Base-by-base conservation (phyloP, 2,113 vertebrate species). In the Nansenia antarctica region DNA sequence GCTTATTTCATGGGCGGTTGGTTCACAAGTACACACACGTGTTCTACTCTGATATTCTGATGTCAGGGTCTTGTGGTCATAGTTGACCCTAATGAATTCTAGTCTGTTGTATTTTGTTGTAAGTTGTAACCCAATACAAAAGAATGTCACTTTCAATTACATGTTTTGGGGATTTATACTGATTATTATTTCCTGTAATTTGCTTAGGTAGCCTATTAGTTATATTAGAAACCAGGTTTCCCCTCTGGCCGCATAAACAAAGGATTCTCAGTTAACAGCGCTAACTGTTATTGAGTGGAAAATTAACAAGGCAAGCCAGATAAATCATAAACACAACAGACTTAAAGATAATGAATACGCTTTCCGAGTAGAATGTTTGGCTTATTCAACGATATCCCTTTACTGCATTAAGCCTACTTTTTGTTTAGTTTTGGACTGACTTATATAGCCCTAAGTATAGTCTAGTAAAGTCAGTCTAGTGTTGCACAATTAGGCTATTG, bases 1-100 rank as follows among this genome's bases (percentile, higher is more conserved):
- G 81, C 42, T 42, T 45, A 70, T 35, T 35, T 32, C 31, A 60
- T 60, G n/a, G 18, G n/a, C 9, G 31, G n/a, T 7, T 60, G 58
- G 58, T 60, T 60, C 32, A 11, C 39, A 18, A 42, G 18, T 5
- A 42, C 15, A 42, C 39, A 42, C 37, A 42, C 14, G 18, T 18
- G 14, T 42, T 1, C 18, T 42, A 15, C 37, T 42, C 37, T 22
- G 9, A 0, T 2, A 52, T 20, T 52, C 47, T 52, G 20, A 52
- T 20, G 47, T 7, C 14, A 53, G 18, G n/a, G n/a, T n/a, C n/a
- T n/a, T n/a, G n/a, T n/a, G n/a, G n/a, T n/a, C n/a, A n/a, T 20
- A 20, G 9, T 3, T 39, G 37, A 39, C 11, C 9, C 37, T 42
- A 42, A 42, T 4, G 1, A 42, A 15, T 15, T 42, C 14, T 54